Base-by-base conservation (phyloP, 2,797 vertebrate species). In the Myiotriccus ornatus region DNA sequence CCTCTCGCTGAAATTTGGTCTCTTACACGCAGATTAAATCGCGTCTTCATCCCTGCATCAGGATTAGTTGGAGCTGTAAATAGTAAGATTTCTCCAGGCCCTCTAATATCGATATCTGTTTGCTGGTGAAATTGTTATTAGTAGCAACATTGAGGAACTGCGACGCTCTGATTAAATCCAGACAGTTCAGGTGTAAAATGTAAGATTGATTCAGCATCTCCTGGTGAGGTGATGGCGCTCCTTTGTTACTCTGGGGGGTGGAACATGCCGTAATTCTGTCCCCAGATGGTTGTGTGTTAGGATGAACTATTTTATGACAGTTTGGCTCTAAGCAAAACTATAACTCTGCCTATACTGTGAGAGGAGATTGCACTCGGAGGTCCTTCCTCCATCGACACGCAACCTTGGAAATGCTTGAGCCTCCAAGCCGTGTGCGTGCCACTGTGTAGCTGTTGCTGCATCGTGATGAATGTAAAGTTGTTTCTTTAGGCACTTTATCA, bases 181-280 rank as follows among this genome's bases (percentile, higher is more conserved):
- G 73, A 1, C 79, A 91, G 87, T 67, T 94, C 69, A 94, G 89
- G 94, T 95, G 91, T 94, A 84, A 95, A 84, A 94, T 76, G 34
- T 34, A 10, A 76, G 94, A 94, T 76, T 73, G 95, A 90, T 94
- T 93, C 79, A 19, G 34, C 59, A 32, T 14, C 59, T 95, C 91
- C 65, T 0, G 0, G 62, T 32, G 85, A 80, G 84, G 62, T 82
- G 92, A 41, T 70, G 88, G 76, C n/a, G 44, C 41, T 78, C 52
- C n/a, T 41, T 53, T 84, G 76, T 93, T 87, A 59, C 43, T 68
- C 84, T 8, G 49, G 67, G 75, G 53, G 39, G 57, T 67, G 74
- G 56, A 91, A 69, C n/a, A 7, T 41, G 39, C 69, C 5, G 4
- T 88, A 84, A 88, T 81, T 93, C 83, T 84, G 18, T 65, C 39